These are phyloP conservation scores for Neodiprion fabricii DNA, from an alignment of 1,140 invertebrate species.

Conservation along the genomic window DNA sequence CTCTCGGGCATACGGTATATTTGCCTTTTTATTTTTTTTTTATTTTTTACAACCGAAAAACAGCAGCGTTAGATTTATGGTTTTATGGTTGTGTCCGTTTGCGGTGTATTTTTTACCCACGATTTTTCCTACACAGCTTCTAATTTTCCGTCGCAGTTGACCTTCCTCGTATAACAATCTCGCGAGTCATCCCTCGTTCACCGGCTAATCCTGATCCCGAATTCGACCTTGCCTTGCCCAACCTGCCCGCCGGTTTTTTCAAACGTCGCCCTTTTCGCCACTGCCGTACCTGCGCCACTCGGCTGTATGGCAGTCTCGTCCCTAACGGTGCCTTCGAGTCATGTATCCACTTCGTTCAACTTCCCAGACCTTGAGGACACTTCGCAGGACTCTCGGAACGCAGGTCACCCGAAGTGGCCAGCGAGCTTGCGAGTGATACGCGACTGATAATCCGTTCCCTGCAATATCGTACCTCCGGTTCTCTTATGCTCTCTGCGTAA, in stretches of 20 bases:
- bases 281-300: slow-evolving; percentile 28
- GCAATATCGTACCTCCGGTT: no score
- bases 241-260: slow-evolving; percentile 28
- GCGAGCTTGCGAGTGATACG: no score
- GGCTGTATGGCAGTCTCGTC: slow-evolving; percentile 36
- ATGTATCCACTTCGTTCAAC: slow-evolving; percentile 6
- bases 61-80: slow-evolving; percentile 55
- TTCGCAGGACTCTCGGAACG: no score
- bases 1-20: slow-evolving; percentile 30
- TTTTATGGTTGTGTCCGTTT: slow-evolving; percentile 57
- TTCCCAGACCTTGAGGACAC: background rate
- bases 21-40: slow-evolving; percentile 18
- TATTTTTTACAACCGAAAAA: slow-evolving; percentile 51
- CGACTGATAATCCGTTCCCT: no score
- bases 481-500: no score
- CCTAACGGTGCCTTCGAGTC: slow-evolving; percentile 19
- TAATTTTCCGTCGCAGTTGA: background rate
- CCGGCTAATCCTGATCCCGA: slow-evolving; percentile 30
- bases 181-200: slow-evolving; percentile 1
- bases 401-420: no score
- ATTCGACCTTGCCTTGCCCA: slow-evolving; percentile 41
- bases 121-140: no score
- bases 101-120: background rate
- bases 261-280: slow-evolving; percentile 23
- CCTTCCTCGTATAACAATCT: background rate